Conservation (phyloP, 2,797 vertebrate species). For the Allobates femoralis region DNA sequence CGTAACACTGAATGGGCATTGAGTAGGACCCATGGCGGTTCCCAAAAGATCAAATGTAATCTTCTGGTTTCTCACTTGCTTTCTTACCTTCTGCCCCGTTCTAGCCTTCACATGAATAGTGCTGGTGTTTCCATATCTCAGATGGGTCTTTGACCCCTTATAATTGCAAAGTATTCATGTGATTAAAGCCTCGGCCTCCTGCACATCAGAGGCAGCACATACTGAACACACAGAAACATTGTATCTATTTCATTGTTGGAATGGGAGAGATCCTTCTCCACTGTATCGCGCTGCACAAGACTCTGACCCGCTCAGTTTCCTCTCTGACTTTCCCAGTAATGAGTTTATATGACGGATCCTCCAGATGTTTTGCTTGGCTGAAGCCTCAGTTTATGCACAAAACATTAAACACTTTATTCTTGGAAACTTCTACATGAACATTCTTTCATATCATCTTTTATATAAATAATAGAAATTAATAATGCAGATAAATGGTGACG, state of each 20-base stretch:
- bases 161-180: not conserved
- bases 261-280: too few species aligned
- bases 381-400: not conserved
- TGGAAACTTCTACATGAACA: not conserved
- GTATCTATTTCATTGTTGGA: too few species aligned
- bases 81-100: not conserved
- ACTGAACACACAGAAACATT: not conserved
- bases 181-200: not conserved
- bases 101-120: not conserved
- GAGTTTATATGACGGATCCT: not conserved
- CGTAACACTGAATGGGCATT: not conserved
- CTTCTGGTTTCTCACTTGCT: not conserved
- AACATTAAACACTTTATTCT: slow-evolving; percentile 32
- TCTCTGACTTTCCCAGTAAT: not conserved
- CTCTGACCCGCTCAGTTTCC: not conserved
- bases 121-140: not conserved
- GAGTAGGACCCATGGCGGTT: not conserved
- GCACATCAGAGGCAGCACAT: not conserved
- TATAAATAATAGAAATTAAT: too few species aligned
- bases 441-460: not conserved
- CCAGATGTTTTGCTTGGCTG: slow-evolving; percentile 10
- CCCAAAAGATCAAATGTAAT: not conserved
- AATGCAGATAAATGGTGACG: too few species aligned
- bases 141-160: not conserved
- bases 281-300: not conserved